These are phyloP conservation scores for Oreocharis arfaki DNA, from an alignment of 2,113 vertebrate genomes.

Conservation along the genomic window DNA sequence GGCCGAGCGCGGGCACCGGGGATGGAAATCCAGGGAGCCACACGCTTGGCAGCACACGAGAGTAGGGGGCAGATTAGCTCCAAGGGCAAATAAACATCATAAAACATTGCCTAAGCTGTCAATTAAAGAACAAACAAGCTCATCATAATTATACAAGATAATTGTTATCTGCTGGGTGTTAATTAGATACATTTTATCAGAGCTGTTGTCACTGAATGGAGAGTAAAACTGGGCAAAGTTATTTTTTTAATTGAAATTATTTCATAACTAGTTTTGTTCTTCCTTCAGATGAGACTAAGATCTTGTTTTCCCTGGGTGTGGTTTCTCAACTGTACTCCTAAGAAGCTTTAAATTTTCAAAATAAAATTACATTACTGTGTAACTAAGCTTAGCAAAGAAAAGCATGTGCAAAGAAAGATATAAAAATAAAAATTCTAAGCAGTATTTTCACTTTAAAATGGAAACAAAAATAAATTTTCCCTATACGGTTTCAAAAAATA, in stretches of 20 bases:
- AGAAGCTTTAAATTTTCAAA: not conserved
- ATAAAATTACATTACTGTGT: not conserved
- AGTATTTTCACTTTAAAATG: not conserved
- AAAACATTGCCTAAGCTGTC: constrained; percentile 47
- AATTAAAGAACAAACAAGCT: constrained; percentile 56
- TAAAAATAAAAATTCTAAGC: not conserved
- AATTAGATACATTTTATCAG: constrained; percentile 52
- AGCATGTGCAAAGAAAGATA: not conserved
- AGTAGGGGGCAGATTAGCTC: not conserved
- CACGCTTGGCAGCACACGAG: not conserved
- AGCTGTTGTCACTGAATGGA: constrained; percentile 10
- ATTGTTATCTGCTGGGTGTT: constrained; percentile 57
- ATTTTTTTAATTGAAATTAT: not conserved
- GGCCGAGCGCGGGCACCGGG: not conserved
- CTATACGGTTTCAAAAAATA: not conserved
- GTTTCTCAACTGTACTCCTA: not conserved
- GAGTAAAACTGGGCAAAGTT: not conserved
- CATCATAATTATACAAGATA: constrained; percentile 42
- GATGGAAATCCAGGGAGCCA: not conserved
- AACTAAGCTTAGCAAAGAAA: not conserved
- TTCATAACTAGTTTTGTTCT: not conserved
- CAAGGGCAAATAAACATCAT: constrained; percentile 57
- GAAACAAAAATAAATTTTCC: not conserved
- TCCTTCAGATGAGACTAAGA: not conserved
- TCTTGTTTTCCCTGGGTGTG: not conserved